Percentiles rank a stretch among this genome's conserved stretches.
These are phyloP conservation scores for Amphiprion percula DNA, from an alignment of 2,113 vertebrate species.

Conservation along the genomic window DNA sequence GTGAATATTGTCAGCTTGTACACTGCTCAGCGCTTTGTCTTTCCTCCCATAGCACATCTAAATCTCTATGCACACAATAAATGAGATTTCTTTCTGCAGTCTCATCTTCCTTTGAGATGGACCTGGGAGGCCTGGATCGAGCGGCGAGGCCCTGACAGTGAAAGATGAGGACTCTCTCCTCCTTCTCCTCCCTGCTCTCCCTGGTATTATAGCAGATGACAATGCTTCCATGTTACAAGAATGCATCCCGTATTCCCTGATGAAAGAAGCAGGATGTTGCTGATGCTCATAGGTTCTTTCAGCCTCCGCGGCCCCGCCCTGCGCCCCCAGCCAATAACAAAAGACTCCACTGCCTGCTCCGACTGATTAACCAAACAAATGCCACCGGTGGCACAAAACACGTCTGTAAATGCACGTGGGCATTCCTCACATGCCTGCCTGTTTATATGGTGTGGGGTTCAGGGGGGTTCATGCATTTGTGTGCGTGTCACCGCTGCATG, in stretches of 20 bases:
- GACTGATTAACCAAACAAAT: conserved; percentile 78
- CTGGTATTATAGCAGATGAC: conserved; percentile 55
- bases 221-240: conserved; percentile 66
- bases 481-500: conserved; percentile 37
- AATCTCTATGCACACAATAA: neutral
- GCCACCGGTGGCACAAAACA: conserved; percentile 76
- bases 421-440: conserved; percentile 78
- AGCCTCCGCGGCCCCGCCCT: conserved; percentile 64
- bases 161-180: conserved; percentile 40
- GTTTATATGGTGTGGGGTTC: conserved; percentile 71
- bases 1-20: no score
- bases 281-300: conserved; percentile 81
- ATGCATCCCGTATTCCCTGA: conserved; percentile 55
- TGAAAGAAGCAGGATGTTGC: conserved; percentile 78
- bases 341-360: conserved; percentile 63
- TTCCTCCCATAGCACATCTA: neutral
- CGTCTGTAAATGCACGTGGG: conserved; percentile 74
- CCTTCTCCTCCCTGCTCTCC: conserved; percentile 23
- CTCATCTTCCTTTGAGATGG: conserved; percentile 15
- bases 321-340: conserved; percentile 75
- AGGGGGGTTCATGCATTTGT: conserved; percentile 61
- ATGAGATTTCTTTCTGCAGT: neutral
- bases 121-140: conserved; percentile 9
- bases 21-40: neutral
- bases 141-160: conserved; percentile 31